Evolutionary conservation across 1,140 invertebrate genomes (phyloP).

Genomic region (Atopsyche davidsoni): DNA sequence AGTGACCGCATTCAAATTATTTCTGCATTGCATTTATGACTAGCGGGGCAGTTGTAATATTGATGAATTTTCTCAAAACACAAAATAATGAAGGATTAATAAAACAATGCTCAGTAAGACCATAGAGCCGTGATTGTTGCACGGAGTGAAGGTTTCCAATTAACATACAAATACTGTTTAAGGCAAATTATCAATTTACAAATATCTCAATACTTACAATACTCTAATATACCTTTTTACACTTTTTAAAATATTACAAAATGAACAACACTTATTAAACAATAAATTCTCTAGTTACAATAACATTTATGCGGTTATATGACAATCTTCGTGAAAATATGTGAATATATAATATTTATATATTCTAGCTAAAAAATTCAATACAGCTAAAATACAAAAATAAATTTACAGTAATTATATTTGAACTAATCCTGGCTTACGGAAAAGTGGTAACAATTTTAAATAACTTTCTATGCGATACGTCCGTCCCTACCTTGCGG

Average conservation of each 20-base stretch:
- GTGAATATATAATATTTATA: slow-evolving; percentile 1
- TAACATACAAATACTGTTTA: slow-evolving; percentile 22
- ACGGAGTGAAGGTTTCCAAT: too few species aligned
- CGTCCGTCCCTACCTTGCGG: too few species aligned
- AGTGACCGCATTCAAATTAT: too few species aligned
- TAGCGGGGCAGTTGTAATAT: too few species aligned
- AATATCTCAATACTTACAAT: slow-evolving; percentile 15
- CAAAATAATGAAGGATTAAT: too few species aligned
- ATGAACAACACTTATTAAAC: slow-evolving; percentile 28
- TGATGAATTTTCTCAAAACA: too few species aligned
- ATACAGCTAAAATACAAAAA: slow-evolving; percentile 22
- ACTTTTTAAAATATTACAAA: slow-evolving; percentile 21
- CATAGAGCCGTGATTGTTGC: too few species aligned
- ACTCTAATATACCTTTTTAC: slow-evolving; percentile 7
- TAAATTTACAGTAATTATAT: slow-evolving; percentile 15
- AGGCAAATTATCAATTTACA: slow-evolving; percentile 25
- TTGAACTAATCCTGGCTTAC: slow-evolving; percentile 12
- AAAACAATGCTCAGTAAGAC: too few species aligned
- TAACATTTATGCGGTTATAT: slow-evolving; percentile 24
- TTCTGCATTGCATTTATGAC: too few species aligned
- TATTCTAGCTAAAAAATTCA: slow-evolving; percentile 2
- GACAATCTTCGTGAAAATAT: slow-evolving; percentile 4
- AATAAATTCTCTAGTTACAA: slow-evolving; percentile 22
- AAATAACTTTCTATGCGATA: slow-evolving; percentile 1
- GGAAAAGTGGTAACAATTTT: slow-evolving; percentile 15